Evolutionary conservation across 2,797 vertebrate species (phyloP).

Genomic region (Trichosurus vulpecula): DNA sequence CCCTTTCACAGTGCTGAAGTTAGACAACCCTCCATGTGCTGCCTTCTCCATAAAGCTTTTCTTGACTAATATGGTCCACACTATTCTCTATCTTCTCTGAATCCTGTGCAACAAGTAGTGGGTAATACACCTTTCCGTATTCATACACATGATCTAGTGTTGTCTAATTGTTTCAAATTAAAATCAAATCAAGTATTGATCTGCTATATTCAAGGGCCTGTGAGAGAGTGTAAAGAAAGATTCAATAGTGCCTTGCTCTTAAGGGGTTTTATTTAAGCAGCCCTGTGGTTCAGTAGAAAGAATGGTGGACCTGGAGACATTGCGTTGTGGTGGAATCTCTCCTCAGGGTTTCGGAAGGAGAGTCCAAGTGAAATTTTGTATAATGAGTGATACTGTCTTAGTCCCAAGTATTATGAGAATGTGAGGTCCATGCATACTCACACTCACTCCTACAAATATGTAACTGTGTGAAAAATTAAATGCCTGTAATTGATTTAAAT

Average conservation of each 20-base stretch:
- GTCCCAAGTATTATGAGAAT: too few species aligned
- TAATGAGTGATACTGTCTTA: not conserved
- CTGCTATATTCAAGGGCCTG: slow-evolving; percentile 1
- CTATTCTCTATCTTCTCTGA: slow-evolving; percentile 46
- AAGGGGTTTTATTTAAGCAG: not conserved
- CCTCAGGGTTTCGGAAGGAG: not conserved
- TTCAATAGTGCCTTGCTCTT: not conserved
- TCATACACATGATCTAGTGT: not conserved
- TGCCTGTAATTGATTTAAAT: not conserved
- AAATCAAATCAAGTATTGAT: slow-evolving; percentile 7
- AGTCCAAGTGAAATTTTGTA: not conserved
- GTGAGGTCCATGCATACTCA: not conserved
- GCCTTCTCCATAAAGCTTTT: slow-evolving; percentile 25
- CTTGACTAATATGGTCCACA: slow-evolving; percentile 15
- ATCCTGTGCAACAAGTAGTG: not conserved
- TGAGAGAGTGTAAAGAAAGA: slow-evolving; percentile 26
- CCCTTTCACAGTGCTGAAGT: not conserved
- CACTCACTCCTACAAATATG: not conserved
- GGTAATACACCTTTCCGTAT: slow-evolving; percentile 11
- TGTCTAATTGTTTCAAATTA: slow-evolving; percentile 39
- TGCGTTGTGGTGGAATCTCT: not conserved
- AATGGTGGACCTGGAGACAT: not conserved
- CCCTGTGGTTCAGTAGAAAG: not conserved
- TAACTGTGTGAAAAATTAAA: not conserved
- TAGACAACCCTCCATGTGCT: not conserved